Evolutionary conservation across 2,797 vertebrate genomes (phyloP).

Genomic region (Ptychadena robeensis): DNA sequence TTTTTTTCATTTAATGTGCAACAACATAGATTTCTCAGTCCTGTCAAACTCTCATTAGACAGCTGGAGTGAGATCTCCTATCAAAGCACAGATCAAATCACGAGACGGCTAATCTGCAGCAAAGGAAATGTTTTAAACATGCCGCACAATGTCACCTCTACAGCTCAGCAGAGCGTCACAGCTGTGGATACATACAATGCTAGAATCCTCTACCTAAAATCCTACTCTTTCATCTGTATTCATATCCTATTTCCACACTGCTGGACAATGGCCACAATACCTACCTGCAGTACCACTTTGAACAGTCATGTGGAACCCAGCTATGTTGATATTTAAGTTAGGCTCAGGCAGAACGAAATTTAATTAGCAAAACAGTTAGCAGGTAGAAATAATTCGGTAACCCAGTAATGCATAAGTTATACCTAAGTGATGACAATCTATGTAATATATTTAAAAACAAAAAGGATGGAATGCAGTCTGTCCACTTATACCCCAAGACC

Average conservation of each 20-base stretch:
- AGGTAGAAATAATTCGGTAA: neutral
- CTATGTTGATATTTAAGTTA: neutral
- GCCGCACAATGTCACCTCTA: constrained; percentile 29
- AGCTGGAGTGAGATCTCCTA: constrained; percentile 27
- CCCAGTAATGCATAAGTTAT: too few relatives aligned
- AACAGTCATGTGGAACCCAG: neutral
- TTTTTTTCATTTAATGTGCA: neutral
- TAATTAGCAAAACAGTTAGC: neutral
- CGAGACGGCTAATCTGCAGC: constrained; percentile 5
- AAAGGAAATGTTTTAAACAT: constrained; percentile 19
- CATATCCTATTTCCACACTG: neutral
- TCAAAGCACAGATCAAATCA: constrained; percentile 39
- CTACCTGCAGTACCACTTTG: constrained; percentile 14
- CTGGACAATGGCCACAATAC: constrained; percentile 24
- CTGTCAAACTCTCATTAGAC: constrained; percentile 22
- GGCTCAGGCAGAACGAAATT: neutral
- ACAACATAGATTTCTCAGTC: neutral
- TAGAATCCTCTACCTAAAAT: constrained; percentile 11
- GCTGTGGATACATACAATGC: constrained; percentile 40
- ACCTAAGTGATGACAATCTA: neutral
- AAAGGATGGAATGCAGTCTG: too few relatives aligned
- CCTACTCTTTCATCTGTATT: constrained; percentile 23
- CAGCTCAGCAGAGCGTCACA: constrained; percentile 24
- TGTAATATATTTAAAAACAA: too few relatives aligned
- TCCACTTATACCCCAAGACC: too few relatives aligned